Percentiles rank a stretch among this genome's conserved stretches.
Evolutionary conservation across 2,888 invertebrate genomes (phyloP).

Genomic region (Troides helena): DNA sequence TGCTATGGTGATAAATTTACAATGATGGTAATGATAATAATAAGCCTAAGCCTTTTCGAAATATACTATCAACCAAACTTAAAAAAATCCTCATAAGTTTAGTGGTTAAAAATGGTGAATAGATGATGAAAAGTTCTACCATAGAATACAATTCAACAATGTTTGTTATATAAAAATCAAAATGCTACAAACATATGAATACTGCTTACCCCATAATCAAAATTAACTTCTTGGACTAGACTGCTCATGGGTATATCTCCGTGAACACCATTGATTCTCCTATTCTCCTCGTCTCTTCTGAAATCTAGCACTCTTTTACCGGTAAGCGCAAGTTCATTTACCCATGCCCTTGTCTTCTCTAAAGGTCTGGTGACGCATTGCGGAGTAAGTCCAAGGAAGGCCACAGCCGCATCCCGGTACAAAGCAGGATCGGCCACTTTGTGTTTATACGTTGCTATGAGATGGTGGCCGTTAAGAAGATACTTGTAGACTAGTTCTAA

Average conservation of each 20-base stretch:
- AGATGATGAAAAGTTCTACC: too few relatives aligned
- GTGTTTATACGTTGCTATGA: conserved; percentile 55
- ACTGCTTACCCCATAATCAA: conserved; percentile 69
- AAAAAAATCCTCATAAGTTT: too few relatives aligned
- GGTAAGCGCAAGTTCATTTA: conserved; percentile 60
- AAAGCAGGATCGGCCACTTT: conserved; percentile 59
- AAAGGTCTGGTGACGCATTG: conserved; percentile 76
- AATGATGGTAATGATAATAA: too few relatives aligned
- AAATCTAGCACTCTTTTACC: conserved; percentile 62
- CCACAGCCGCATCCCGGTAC: conserved; percentile 65
- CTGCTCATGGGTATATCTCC: conserved; percentile 68
- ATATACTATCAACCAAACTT: too few relatives aligned
- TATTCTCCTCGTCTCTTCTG: conserved; percentile 49
- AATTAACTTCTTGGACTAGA: conserved; percentile 66
- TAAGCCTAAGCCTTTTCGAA: too few relatives aligned
- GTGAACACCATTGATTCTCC: conserved; percentile 57
- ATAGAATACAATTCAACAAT: too few relatives aligned
- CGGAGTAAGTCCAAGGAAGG: conserved; percentile 79
- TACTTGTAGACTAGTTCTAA: conserved; percentile 93
- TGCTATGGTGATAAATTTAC: too few relatives aligned
- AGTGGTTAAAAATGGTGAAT: too few relatives aligned
- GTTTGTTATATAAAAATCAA: too few relatives aligned
- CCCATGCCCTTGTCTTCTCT: conserved; percentile 61
- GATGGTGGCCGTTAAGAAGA: conserved; percentile 75
- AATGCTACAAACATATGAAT: neutral